Evolutionary conservation across 2,888 invertebrate genomes (phyloP).

Genomic region (Pogonocherus hispidulus): DNA sequence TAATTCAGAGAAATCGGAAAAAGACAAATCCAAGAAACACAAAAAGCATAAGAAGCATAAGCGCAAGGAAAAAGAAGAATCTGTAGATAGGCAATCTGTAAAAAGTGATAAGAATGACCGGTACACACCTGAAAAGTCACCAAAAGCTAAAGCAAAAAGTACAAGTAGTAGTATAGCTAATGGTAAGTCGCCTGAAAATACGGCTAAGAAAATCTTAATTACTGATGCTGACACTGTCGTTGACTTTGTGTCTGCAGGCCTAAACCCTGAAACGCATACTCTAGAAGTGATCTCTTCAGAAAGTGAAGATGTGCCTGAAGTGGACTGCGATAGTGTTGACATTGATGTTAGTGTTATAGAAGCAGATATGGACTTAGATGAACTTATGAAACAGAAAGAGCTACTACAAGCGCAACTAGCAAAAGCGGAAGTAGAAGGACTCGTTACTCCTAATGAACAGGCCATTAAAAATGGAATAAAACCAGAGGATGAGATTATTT

Average conservation of each 20-base stretch:
- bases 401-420: constrained; percentile 85
- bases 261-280: constrained; percentile 63
- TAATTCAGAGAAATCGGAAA: constrained; percentile 70
- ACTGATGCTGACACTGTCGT: constrained; percentile 70
- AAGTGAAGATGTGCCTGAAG: constrained; percentile 73
- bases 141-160: constrained; percentile 44
- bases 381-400: constrained; percentile 91
- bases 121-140: constrained; percentile 65
- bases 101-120: constrained; percentile 61
- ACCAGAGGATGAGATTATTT: constrained; percentile 73
- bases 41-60: constrained; percentile 77
- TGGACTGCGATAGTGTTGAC: constrained; percentile 80
- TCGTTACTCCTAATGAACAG: constrained; percentile 42
- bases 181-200: constrained; percentile 35
- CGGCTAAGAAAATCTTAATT: constrained; percentile 51
- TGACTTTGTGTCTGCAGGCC: constrained; percentile 69
- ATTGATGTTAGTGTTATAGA: constrained; percentile 81
- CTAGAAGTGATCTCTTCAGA: constrained; percentile 80
- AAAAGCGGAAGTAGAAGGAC: constrained; percentile 75
- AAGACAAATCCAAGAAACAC: constrained; percentile 74
- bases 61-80: constrained; percentile 69
- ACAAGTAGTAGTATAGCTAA: constrained; percentile 36
- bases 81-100: constrained; percentile 66
- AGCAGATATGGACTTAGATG: constrained; percentile 89
- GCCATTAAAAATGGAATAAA: constrained; percentile 64